Evolutionary conservation across 2,113 vertebrate genomes (phyloP).

Genomic region (Ptychochromis oligacanthus): DNA sequence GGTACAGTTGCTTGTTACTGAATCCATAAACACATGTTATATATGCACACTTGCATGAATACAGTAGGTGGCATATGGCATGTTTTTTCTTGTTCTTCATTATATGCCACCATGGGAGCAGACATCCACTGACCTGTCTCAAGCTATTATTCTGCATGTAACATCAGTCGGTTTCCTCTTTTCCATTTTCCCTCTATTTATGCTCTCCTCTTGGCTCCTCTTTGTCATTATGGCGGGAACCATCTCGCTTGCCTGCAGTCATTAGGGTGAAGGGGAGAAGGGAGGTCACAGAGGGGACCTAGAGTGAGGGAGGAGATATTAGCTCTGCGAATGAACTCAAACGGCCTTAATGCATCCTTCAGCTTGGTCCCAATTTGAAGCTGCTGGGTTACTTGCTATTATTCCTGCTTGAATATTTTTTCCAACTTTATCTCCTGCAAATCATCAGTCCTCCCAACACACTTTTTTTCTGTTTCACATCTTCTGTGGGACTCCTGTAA

Average conservation of each 20-base stretch:
- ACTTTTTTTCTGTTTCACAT: neutral
- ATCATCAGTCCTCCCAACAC: neutral
- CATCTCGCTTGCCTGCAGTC: neutral
- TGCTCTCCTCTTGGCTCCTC: constrained; percentile 4
- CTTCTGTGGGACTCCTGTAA: neutral
- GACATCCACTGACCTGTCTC: neutral
- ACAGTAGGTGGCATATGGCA: neutral
- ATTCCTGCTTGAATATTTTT: neutral
- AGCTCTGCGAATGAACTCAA: constrained; percentile 20
- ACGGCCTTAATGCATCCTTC: constrained; percentile 1
- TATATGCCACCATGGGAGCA: neutral
- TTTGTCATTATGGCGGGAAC: constrained; percentile 20
- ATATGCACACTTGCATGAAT: neutral
- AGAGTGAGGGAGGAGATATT: constrained; percentile 5
- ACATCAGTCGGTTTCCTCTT: neutral
- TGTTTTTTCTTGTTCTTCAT: neutral
- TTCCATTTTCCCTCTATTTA: constrained; percentile 28
- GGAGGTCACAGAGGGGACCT: constrained; percentile 14
- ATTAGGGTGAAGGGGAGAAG: constrained; percentile 16
- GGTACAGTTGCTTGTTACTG: constrained; percentile 76
- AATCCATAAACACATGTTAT: neutral
- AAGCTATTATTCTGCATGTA: constrained; percentile 1
- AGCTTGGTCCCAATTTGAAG: constrained; percentile 18
- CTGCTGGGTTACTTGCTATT: neutral
- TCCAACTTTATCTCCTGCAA: neutral